These are phyloP conservation scores for Zophobas atratus DNA, from an alignment of 1,140 invertebrate genomes.

Conservation along the genomic window DNA sequence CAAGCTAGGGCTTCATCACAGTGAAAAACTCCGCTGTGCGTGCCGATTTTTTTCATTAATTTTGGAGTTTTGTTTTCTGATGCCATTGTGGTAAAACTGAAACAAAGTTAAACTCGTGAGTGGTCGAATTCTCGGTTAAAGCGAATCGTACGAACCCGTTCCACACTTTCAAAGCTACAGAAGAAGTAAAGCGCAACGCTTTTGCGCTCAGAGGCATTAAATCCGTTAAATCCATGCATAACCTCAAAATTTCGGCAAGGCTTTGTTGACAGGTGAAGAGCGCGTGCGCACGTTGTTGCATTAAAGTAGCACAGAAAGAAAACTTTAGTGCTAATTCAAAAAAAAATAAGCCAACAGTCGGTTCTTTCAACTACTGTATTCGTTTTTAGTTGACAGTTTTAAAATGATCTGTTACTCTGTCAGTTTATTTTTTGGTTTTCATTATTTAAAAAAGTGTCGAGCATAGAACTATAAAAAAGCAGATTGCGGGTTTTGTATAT, in stretches of 20 bases:
- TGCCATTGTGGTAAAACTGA: conserved; percentile 65
- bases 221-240: conserved; percentile 28
- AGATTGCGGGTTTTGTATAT: background rate
- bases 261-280: background rate
- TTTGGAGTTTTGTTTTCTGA: conserved; percentile 59
- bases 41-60: conserved; percentile 77
- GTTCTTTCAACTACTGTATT: no score
- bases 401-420: no score
- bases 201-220: conserved; percentile 23
- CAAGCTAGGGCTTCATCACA: conserved; percentile 97
- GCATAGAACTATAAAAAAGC: background rate
- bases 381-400: no score
- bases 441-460: no score
- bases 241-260: conserved; percentile 6
- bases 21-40: conserved; percentile 90
- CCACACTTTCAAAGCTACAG: conserved; percentile 43
- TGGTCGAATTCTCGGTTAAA: background rate
- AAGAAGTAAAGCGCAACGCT: conserved; percentile 11
- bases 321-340: no score
- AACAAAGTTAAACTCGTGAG: background rate
- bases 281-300: background rate
- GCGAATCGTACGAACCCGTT: conserved; percentile 36
- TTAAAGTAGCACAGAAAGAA: no score
- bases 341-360: no score
- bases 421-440: no score